Conservation (phyloP, 2,888 invertebrate genomes). For the Chirona hameri region DNA sequence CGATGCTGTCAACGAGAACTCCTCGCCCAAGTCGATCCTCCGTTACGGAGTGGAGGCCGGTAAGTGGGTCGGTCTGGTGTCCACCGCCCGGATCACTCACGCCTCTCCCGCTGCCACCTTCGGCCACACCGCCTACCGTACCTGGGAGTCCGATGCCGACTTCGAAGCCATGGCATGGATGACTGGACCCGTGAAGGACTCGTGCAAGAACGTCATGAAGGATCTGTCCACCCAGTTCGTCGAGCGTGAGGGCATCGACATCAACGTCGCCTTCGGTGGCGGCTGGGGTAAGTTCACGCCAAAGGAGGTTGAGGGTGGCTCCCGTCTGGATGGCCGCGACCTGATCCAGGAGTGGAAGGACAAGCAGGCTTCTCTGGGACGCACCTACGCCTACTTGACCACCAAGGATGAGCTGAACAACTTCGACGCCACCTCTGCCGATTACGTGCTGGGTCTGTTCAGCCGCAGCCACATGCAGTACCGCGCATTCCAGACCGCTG, state of each 20-base stretch:
- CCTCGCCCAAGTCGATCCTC: slow-evolving; percentile 27
- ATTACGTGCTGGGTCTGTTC: slow-evolving; percentile 10
- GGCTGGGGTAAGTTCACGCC: slow-evolving; percentile 12
- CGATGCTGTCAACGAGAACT: slow-evolving; percentile 14
- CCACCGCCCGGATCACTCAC: neutral
- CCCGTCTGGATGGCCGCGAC: slow-evolving; percentile 12
- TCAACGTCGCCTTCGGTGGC: slow-evolving; percentile 6
- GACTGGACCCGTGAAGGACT: slow-evolving; percentile 14
- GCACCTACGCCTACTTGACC: slow-evolving; percentile 1
- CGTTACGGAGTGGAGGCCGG: slow-evolving; percentile 24
- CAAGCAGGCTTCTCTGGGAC: slow-evolving; percentile 4
- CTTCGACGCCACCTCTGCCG: neutral
- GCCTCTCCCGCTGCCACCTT: slow-evolving; percentile 22
- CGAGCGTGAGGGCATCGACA: neutral
- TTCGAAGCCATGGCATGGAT: neutral
- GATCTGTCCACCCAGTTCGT: neutral
- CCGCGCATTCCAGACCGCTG: neutral
- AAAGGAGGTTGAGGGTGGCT: neutral
- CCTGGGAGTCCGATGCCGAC: slow-evolving; percentile 4
- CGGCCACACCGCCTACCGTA: slow-evolving; percentile 3
- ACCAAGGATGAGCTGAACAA: slow-evolving; percentile 7
- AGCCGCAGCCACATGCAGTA: slow-evolving; percentile 3
- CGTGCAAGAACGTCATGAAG: slow-evolving; percentile 12
- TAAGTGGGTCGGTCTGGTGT: slow-evolving; percentile 23
- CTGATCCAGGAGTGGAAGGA: slow-evolving; percentile 28